Percentiles rank a stretch among this genome's conserved stretches.
Conservation (phyloP, 2,888 invertebrate genomes). For the Drosophila anomelani region DNA sequence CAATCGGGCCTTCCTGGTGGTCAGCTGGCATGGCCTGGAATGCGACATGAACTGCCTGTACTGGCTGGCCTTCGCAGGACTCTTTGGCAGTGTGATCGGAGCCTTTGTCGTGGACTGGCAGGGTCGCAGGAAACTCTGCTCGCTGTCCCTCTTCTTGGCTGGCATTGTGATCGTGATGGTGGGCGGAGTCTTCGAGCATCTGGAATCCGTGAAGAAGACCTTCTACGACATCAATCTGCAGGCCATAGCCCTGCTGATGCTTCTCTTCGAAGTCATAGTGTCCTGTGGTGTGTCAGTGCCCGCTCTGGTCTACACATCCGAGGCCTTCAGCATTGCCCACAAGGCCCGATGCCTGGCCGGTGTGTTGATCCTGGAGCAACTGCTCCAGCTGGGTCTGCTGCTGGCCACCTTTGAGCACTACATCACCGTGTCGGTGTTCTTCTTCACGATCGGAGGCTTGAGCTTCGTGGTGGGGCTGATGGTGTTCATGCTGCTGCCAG, state of each 20-base stretch:
- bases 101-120: slow-evolving; percentile 75
- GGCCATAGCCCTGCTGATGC: slow-evolving; percentile 71
- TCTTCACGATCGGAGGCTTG: slow-evolving; percentile 75
- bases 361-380: slow-evolving; percentile 73
- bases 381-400: slow-evolving; percentile 74
- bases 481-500: slow-evolving; percentile 79
- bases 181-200: slow-evolving; percentile 78
- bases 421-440: slow-evolving; percentile 67
- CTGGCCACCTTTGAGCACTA: slow-evolving; percentile 60
- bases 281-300: slow-evolving; percentile 78
- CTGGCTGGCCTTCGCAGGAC: slow-evolving; percentile 74
- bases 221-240: slow-evolving; percentile 67
- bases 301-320: slow-evolving; percentile 78
- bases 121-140: slow-evolving; percentile 76
- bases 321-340: slow-evolving; percentile 78
- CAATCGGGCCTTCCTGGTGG: slow-evolving; percentile 77
- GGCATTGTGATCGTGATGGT: slow-evolving; percentile 77
- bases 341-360: slow-evolving; percentile 75
- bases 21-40: slow-evolving; percentile 75
- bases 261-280: slow-evolving; percentile 77
- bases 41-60: slow-evolving; percentile 79
- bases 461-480: slow-evolving; percentile 72
- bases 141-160: slow-evolving; percentile 71
- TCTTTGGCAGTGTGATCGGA: slow-evolving; percentile 78
- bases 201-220: slow-evolving; percentile 65